These are phyloP conservation scores for Cryptotermes secundus DNA, from an alignment of 1,140 invertebrate genomes.

Conservation along the genomic window DNA sequence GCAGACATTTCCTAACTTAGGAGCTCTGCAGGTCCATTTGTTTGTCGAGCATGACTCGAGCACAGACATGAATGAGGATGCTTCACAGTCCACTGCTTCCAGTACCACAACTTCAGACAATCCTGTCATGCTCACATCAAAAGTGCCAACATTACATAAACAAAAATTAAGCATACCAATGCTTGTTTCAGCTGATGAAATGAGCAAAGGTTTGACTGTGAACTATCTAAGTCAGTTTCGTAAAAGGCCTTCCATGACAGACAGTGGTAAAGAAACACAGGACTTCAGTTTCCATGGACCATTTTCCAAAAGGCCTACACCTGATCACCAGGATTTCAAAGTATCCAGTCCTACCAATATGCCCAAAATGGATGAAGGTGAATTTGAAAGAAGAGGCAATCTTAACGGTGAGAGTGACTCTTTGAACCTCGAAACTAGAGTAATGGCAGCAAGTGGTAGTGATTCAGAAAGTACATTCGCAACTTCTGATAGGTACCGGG, in stretches of 20 bases:
- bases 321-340: not conserved
- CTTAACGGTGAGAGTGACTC: not conserved
- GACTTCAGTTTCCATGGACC: not conserved
- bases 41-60: conserved; percentile 25
- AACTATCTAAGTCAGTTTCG: not conserved
- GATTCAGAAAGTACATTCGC: not conserved
- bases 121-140: not conserved
- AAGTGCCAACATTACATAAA: conserved; percentile 2
- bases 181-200: not conserved
- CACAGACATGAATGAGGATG: not conserved
- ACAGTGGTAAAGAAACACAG: not conserved
- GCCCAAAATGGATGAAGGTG: not conserved
- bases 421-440: not conserved
- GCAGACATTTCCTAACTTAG: not conserved
- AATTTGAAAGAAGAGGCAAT: not conserved
- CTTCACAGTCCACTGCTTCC: not conserved
- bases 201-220: not conserved
- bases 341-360: not conserved
- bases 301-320: not conserved
- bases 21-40: conserved; percentile 21
- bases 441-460: not conserved
- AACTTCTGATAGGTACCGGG: not conserved
- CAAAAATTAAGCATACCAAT: not conserved
- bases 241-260: conserved; percentile 13
- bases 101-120: not conserved